phyloP scores from a whole-genome alignment of 2,888 invertebrate species.

The Silvanus unidentatus region DNA sequence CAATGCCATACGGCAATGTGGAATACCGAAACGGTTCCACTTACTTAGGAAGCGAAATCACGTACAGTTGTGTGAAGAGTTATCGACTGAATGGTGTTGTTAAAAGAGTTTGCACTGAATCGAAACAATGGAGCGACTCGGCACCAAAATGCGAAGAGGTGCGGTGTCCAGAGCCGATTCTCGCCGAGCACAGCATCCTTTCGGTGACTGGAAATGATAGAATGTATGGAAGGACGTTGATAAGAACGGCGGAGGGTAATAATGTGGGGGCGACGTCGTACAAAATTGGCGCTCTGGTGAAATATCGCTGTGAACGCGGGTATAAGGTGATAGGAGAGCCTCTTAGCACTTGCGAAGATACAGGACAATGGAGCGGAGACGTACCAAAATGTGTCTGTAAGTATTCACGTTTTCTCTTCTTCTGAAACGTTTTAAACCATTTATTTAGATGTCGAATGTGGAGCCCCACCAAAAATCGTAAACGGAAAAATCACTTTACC shows the following conservation, averaged over 20 bases:
- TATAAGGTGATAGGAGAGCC: conserved; percentile 84
- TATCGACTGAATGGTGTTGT: conserved; percentile 73
- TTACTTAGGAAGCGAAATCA: conserved; percentile 72
- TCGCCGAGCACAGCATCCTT: conserved; percentile 78
- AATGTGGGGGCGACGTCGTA: conserved; percentile 68
- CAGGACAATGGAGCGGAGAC: conserved; percentile 77
- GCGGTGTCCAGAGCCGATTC: conserved; percentile 75
- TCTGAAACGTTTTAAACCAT: conserved; percentile 5
- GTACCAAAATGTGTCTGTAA: conserved; percentile 81
- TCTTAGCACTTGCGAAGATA: conserved; percentile 78
- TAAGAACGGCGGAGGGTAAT: conserved; percentile 63
- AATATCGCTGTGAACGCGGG: conserved; percentile 84
- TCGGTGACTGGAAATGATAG: conserved; percentile 89
- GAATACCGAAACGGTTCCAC: conserved; percentile 74
- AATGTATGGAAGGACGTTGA: conserved; percentile 77
- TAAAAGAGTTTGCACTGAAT: conserved; percentile 65
- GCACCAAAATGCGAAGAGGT: conserved; percentile 89
- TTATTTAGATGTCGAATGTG: conserved; percentile 75
- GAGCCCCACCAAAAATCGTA: conserved; percentile 63
- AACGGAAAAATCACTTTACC: conserved; percentile 74
- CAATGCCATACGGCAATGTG: conserved; percentile 70
- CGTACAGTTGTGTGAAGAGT: conserved; percentile 73
- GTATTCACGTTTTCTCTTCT: conserved; percentile 39
- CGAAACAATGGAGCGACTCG: conserved; percentile 75
- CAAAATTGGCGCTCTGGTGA: conserved; percentile 78